Evolutionary conservation across 1,140 invertebrate species (phyloP), one percentile per base, ranked within the genome.

Genomic region (Eriosoma lanigerum): DNA sequence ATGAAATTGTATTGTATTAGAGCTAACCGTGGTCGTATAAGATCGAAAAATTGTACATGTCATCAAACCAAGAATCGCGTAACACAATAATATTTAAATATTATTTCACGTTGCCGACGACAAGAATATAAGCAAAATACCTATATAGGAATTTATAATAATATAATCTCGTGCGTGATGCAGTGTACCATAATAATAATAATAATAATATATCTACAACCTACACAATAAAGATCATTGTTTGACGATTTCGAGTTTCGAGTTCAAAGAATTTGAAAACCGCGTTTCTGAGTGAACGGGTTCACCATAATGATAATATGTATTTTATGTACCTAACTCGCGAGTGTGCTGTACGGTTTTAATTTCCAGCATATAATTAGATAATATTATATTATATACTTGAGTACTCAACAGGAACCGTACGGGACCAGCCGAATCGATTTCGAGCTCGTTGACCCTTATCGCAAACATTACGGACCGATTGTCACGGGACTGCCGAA

Each of bases 391-490:
- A 60, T 56, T 9, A 21, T 56, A 56, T 9, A 24, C 3, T 8
- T 38, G 8, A 4, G 8, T 4, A 38, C 32, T 38, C 3, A 38
- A 32, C 62, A 10, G 19, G 60, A 32, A 19, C 60, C 60, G 8
- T 24, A 24, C 58, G 58, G 26, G 26, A 29, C 24, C 56, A n/a
- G 29, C 19, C 38, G 17, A 64, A 10, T 38, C 32, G 38, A 64
- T 3, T 12, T 21, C 66, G 21, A 48, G 66, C 66, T 68, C 66
- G 66, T 68, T 68, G 66, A 68, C 66, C 66, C 21, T 68, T 21
- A 46, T 13, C 62, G 13, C 32, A 24, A 17, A 68, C 38, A 46
- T 46, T 21, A 48, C 66, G 44, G 66, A 68, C 66, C 32, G 46
- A 38, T 68, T 68, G 38, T 4, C 32, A 17, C 44, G n/a, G 13